These are phyloP conservation scores for Palythoa grandiflora DNA, from an alignment of 92 coral and sea anemone species.

Conservation along the genomic window DNA sequence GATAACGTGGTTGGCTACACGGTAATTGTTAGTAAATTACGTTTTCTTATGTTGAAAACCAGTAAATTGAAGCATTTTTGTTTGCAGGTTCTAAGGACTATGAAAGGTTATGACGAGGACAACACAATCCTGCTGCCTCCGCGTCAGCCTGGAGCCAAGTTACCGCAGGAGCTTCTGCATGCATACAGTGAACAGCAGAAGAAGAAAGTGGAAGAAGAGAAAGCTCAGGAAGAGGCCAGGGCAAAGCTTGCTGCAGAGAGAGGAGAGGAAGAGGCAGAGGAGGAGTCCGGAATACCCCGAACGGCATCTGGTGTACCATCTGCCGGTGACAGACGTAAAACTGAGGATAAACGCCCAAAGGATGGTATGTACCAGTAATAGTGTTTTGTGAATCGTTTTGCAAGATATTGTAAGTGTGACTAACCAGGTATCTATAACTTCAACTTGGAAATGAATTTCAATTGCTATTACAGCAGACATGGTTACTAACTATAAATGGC, in stretches of 20 bases:
- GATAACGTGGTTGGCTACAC: too few relatives aligned
- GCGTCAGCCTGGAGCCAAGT: conserved; percentile 87
- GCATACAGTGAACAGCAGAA: conserved; percentile 86
- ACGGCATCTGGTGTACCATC: conserved; percentile 59
- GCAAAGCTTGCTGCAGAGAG: conserved; percentile 73
- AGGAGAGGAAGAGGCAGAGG: conserved; percentile 65
- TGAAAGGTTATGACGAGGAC: conserved; percentile 99
- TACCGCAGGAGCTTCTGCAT: conserved; percentile 84
- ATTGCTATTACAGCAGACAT: too few relatives aligned
- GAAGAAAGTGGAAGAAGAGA: conserved; percentile 89
- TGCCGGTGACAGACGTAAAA: conserved; percentile 50
- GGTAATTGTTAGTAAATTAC: neutral
- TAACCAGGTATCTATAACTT: neutral
- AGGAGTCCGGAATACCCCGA: conserved; percentile 48
- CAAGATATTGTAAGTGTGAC: neutral
- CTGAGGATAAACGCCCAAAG: conserved; percentile 9
- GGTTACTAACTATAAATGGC: too few relatives aligned
- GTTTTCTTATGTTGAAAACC: neutral
- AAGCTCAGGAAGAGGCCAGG: conserved; percentile 84
- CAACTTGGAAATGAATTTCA: neutral
- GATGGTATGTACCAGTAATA: conserved; percentile 8
- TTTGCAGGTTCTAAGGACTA: conserved; percentile 85
- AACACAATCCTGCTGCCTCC: conserved; percentile 97
- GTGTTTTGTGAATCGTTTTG: neutral
- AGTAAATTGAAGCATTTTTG: too few relatives aligned